Evolutionary conservation across 2,888 invertebrate genomes (phyloP).

Genomic region (Acheta domesticus): DNA sequence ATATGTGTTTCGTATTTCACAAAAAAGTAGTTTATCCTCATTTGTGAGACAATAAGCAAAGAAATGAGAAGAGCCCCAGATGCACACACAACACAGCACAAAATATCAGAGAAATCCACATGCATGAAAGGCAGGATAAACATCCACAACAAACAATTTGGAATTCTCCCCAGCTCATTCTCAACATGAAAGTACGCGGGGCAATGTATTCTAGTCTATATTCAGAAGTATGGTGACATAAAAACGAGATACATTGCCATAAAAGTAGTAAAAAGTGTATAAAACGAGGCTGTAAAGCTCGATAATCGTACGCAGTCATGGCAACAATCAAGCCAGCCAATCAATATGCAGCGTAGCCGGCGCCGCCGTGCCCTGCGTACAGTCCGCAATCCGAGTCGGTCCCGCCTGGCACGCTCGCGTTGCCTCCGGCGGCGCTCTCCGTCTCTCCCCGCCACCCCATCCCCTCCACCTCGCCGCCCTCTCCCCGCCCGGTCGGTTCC

Average conservation of each 20-base stretch:
- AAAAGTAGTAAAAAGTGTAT: constrained; percentile 11
- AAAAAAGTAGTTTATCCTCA: too few species aligned
- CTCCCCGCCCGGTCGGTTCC: too few species aligned
- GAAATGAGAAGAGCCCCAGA: too few species aligned
- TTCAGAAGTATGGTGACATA: background rate
- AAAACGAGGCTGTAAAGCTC: constrained; percentile 18
- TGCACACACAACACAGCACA: too few species aligned
- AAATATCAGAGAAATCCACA: too few species aligned
- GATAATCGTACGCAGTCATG: constrained; percentile 10
- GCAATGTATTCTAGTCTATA: background rate
- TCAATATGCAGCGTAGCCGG: constrained; percentile 18
- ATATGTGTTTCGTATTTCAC: too few species aligned
- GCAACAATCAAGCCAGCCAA: constrained; percentile 1
- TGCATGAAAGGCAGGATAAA: too few species aligned
- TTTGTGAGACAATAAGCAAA: too few species aligned
- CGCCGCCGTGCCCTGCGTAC: background rate
- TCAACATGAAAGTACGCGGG: background rate
- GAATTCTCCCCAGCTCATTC: background rate
- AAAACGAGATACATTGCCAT: constrained; percentile 6
- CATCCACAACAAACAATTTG: background rate
- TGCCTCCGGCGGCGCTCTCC: too few species aligned
- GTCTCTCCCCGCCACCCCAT: too few species aligned
- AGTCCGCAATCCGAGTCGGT: background rate
- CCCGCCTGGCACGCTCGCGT: too few species aligned
- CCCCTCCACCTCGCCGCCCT: too few species aligned